Conservation (phyloP, 2,888 invertebrate genomes). For the Andrena trimmerana region DNA sequence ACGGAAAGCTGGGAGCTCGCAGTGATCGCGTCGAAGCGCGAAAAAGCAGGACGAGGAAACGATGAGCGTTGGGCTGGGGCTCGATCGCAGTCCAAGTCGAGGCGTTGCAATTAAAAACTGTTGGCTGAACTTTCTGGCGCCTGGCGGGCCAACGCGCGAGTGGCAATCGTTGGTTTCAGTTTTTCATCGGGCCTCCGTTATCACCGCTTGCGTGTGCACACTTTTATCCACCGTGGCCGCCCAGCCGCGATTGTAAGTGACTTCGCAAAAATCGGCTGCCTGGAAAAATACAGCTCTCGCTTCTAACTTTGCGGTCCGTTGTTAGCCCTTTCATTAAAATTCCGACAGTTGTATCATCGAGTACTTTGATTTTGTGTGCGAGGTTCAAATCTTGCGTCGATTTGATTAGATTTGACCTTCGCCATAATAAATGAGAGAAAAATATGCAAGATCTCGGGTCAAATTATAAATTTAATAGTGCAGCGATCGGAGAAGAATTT, state of each 20-base stretch:
- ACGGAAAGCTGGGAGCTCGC: conserved; percentile 27
- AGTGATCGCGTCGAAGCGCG: conserved; percentile 25
- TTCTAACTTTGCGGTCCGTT: not conserved
- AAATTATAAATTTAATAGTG: not conserved
- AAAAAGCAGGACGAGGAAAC: conserved; percentile 48
- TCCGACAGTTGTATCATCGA: not conserved
- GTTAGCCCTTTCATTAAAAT: not conserved
- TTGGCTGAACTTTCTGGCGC: conserved; percentile 64
- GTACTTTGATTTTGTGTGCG: not conserved
- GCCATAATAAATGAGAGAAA: no score
- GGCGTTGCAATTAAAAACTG: conserved; percentile 75
- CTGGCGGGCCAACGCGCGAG: conserved; percentile 15
- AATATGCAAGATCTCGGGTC: no score
- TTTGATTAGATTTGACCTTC: no score
- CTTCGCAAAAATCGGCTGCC: conserved; percentile 25
- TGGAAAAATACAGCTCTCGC: conserved; percentile 22
- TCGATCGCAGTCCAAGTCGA: conserved; percentile 52
- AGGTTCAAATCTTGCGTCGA: no score
- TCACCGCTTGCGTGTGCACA: not conserved
- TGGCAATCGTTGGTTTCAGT: conserved; percentile 34
- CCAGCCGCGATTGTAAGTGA: conserved; percentile 37
- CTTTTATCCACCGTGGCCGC: not conserved
- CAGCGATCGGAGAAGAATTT: not conserved
- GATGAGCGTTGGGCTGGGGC: conserved; percentile 34
- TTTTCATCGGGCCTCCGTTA: conserved; percentile 24